phyloP scores from a whole-genome alignment of 2,888 invertebrate species.

The Pseudococcus jackbeardsleyi region DNA sequence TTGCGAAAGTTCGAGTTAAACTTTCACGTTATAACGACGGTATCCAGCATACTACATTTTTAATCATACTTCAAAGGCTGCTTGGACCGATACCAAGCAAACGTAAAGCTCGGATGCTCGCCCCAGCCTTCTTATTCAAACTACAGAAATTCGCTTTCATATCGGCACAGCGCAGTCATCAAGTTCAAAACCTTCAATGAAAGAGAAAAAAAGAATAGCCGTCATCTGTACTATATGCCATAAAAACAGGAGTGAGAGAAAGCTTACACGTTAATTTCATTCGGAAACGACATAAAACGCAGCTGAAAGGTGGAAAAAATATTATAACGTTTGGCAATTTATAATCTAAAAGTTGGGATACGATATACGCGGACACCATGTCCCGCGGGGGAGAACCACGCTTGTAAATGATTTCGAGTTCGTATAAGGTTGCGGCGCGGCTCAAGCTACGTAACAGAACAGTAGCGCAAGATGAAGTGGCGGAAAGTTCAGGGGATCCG shows the following conservation, averaged over 20 bases:
- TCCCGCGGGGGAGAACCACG: background rate
- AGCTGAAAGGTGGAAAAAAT: constrained; percentile 46
- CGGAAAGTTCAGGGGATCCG: constrained; percentile 63
- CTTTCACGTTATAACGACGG: background rate
- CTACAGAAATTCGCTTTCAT: background rate
- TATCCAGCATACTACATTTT: background rate
- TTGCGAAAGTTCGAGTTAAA: constrained; percentile 22
- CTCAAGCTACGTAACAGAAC: background rate
- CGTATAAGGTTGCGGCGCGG: constrained; percentile 51
- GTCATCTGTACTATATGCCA: constrained; percentile 7
- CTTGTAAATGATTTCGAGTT: constrained; percentile 58
- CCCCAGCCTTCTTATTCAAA: background rate
- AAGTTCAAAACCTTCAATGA: background rate
- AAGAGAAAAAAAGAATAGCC: too few relatives aligned
- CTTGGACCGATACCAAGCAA: background rate
- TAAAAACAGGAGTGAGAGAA: background rate
- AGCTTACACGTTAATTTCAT: constrained; percentile 9
- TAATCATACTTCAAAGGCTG: background rate
- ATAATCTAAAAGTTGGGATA: background rate
- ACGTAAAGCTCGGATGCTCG: background rate
- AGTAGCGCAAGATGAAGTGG: constrained; percentile 60
- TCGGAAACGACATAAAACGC: constrained; percentile 11
- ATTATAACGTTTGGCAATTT: constrained; percentile 31
- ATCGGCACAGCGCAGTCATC: background rate
- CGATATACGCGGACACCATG: background rate